phyloP scores from a whole-genome alignment of 2,888 invertebrate species.

The Amaurobius ferox region DNA sequence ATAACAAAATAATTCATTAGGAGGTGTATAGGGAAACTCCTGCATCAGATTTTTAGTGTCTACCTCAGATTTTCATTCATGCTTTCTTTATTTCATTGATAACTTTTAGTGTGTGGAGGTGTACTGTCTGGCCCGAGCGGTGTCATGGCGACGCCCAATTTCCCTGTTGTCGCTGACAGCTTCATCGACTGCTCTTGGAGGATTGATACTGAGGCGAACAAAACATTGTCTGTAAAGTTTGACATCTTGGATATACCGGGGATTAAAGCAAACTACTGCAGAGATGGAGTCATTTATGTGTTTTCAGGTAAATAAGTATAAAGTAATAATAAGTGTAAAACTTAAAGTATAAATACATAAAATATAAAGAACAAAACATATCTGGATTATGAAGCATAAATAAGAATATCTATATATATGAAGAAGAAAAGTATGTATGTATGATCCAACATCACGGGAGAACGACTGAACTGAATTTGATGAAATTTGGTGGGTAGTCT shows the following conservation, averaged over 20 bases:
- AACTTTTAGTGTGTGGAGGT: conserved; percentile 36
- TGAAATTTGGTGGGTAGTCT: no score
- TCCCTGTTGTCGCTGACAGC: not conserved
- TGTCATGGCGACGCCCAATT: conserved; percentile 5
- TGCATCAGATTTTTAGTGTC: not conserved
- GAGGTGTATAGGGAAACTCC: no score
- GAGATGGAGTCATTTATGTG: conserved; percentile 1
- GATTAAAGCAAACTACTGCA: conserved; percentile 41
- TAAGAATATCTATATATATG: no score
- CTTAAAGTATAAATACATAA: no score
- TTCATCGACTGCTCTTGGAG: conserved; percentile 74
- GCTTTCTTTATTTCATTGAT: no score
- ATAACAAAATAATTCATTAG: no score
- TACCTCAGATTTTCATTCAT: not conserved
- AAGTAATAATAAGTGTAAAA: no score
- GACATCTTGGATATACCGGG: conserved; percentile 75
- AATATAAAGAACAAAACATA: no score
- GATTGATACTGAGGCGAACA: conserved; percentile 75
- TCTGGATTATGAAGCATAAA: no score
- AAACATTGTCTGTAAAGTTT: conserved; percentile 77
- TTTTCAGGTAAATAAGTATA: not conserved
- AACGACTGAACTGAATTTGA: no score
- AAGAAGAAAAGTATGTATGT: no score
- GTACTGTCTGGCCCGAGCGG: conserved; percentile 28
- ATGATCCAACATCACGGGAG: no score